Percentiles rank a stretch among this genome's conserved stretches.
phyloP scores from a whole-genome alignment of 2,113 vertebrate genomes.

The Nothocercus nigrocapillus region DNA sequence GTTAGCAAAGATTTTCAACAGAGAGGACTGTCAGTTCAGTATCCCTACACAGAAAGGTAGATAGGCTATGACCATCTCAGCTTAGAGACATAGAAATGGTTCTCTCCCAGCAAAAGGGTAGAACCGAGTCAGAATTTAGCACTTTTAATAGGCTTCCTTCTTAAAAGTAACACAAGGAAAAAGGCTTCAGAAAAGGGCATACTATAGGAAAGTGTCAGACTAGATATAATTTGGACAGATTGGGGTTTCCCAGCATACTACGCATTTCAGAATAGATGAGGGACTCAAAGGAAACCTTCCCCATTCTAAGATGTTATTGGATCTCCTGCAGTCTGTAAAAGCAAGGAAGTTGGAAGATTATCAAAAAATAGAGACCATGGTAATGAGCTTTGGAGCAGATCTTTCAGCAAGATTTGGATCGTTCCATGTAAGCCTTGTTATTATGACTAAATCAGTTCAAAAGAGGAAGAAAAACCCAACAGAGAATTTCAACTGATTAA shows the following conservation, averaged over 20 bases:
- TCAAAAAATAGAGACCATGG: neutral
- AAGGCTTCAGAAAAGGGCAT: neutral
- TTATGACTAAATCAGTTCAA: constrained; percentile 20
- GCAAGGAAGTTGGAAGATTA: neutral
- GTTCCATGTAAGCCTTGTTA: constrained; percentile 16
- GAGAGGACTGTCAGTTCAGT: neutral
- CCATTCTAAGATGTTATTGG: neutral
- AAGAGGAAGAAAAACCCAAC: neutral
- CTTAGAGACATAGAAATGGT: neutral
- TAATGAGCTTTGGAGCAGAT: constrained; percentile 39
- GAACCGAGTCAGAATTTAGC: neutral
- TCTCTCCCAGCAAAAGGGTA: neutral
- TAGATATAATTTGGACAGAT: neutral
- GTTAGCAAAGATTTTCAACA: neutral
- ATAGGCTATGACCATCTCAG: neutral
- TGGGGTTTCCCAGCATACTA: neutral
- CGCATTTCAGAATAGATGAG: neutral
- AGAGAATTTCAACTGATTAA: neutral
- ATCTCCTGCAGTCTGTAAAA: neutral
- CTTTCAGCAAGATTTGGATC: constrained; percentile 24
- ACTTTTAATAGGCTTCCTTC: neutral
- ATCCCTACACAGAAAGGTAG: neutral
- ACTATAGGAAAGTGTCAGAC: neutral
- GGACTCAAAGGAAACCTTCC: neutral
- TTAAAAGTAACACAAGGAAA: neutral